Evolutionary conservation across 2,888 invertebrate species (phyloP), one percentile per base, ranked within the genome.

Genomic region (Caenorhabditis sinica): DNA sequence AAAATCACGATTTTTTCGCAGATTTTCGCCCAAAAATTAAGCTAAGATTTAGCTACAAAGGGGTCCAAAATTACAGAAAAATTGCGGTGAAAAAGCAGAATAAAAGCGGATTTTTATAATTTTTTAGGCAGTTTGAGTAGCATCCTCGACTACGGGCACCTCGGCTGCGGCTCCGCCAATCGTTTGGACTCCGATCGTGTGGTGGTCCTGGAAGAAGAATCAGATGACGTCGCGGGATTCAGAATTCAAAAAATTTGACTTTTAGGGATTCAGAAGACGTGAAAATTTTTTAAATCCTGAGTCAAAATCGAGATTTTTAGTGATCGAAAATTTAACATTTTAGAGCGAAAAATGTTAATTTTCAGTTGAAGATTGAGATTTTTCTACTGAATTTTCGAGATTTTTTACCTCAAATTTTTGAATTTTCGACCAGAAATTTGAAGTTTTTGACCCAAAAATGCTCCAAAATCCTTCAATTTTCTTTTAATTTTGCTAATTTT

Each of bases 181-280:
- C 5, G 87, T 83, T 79, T 88, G 87, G 11, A 88, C 82, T 40
- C 85, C 87, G 28, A 85, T 80, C n/a, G 86, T 85, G 40, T 86
- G 85, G 25, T 71, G 79, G 1, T 80, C 65, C 83, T 84, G 73
- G 20, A 82, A 68, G 5, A 8, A 20, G 20, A 20, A 20, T 20
- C 4, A 20, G 20, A 5, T 1, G 49, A 49, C 5, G 17, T 49
- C 8, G 2, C n/a, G 49, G 49, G 49, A 45, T 45, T 45, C 23
- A 51, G 51, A 51, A 36, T 36, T 4, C 11, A 40, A 45, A 45
- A 45, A 17, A 17, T 15, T 45, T 17, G 49, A 49, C 4, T 49
- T 49, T n/a, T 49, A n/a, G 43, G 15, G 43, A 43, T 43, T 43
- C 20, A 51, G 51, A 23, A 23, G n/a, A n/a, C n/a, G n/a, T n/a